Base-by-base conservation (phyloP, 1,140 invertebrate genomes). In the Gryllus bimaculatus region DNA sequence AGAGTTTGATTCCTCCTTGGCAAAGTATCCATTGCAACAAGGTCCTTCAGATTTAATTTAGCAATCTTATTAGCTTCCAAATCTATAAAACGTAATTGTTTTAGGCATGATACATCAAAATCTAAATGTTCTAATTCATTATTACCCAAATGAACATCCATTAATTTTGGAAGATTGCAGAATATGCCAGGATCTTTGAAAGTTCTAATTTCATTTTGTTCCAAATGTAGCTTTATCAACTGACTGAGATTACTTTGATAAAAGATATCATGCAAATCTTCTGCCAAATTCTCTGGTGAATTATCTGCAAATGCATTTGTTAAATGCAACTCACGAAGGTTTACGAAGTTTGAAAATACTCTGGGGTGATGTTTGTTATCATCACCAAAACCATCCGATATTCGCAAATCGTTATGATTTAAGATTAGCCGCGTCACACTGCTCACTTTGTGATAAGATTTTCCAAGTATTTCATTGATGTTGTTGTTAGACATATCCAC, bases 401-500 rank as follows among this genome's bases (percentile, higher is more conserved):
- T 90, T 3, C 90, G 89, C 6, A 94, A 83, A 80, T 93, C 86
- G 83, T 95, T 95, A 82, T 94, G 90, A 83, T 94, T 92, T 8
- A 95, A 85, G 80, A 93, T 90, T 3, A 95, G 85, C n/a, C 90
- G 87, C 83, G 92, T 88, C 0, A 95, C 93, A 77, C 88, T 89
- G 73, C 87, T 87, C 2, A 95, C 93, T 83, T 91, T 91, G 82
- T 94, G 93, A 84, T 93, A 95, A 7, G 92, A 87, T 84, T 94
- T 93, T 2, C 93, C 93, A 81, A 89, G 89, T 78, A 95, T 94
- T 80, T 91, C 90, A 75, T 87, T 84, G n/a, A 95, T 94, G 15
- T 89, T 85, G 83, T 95, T 95, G 80, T 90, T 92, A 39, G 91
- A 92, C 91, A 95, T 92, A 81, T 95, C 93, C 47, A 95, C 91